Conservation (phyloP, 2,113 vertebrate species). For the Tragelaphus imberbis region DNA sequence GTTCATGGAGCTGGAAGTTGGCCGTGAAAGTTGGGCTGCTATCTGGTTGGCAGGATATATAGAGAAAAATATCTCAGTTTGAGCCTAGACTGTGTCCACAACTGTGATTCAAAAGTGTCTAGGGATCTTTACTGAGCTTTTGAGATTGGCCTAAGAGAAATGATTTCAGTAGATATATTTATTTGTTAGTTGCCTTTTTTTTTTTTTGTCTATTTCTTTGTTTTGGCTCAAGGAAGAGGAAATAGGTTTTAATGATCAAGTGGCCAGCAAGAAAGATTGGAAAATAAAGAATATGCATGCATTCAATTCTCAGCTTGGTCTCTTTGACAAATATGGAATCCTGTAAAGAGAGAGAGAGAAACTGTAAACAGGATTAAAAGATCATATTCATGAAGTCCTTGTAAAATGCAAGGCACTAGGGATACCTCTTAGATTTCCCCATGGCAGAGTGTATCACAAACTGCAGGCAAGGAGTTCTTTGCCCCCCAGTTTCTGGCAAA, state of each 20-base stretch:
- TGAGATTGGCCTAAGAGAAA: not conserved
- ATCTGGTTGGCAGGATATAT: not conserved
- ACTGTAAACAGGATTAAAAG: not conserved
- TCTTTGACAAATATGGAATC: not conserved
- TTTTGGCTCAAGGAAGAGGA: not conserved
- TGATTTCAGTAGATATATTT: not conserved
- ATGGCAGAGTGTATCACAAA: not conserved
- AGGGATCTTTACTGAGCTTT: not conserved
- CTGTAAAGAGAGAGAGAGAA: not conserved
- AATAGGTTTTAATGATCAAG: not conserved
- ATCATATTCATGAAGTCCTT: not conserved
- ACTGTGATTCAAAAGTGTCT: not conserved
- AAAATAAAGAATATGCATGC: not conserved
- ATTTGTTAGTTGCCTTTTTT: not conserved
- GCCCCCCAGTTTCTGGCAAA: not conserved
- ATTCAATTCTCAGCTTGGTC: not conserved
- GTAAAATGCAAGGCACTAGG: not conserved
- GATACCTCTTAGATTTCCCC: not conserved
- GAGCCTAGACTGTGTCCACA: not conserved
- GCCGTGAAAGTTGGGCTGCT: not conserved
- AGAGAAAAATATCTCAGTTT: not conserved
- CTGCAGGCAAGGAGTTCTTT: not conserved
- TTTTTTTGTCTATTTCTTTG: not conserved
- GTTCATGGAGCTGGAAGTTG: not conserved
- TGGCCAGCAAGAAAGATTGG: not conserved